Evolutionary conservation across 64 coral and sea anemone genomes (phyloP).

Genomic region (Stylophora pistillata): DNA sequence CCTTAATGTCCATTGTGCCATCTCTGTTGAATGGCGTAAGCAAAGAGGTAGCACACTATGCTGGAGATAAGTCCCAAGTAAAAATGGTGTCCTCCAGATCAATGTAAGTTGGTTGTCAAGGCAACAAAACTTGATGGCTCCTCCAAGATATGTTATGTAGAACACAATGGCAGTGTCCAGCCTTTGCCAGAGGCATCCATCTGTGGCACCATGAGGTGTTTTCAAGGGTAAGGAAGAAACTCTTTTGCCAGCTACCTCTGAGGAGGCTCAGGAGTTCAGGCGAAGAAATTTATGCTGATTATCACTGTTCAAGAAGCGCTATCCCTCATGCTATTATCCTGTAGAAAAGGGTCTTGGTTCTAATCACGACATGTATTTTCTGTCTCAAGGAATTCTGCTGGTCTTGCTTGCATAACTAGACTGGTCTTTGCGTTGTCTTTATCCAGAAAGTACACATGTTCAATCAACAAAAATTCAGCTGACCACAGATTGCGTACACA

Average conservation of each 20-base stretch:
- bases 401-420: constrained; percentile 43
- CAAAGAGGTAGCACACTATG: constrained; percentile 19
- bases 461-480: constrained; percentile 37
- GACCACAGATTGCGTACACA: constrained; percentile 9
- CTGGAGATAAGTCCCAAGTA: constrained; percentile 42
- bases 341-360: constrained; percentile 62
- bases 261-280: constrained; percentile 55
- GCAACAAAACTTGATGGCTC: background rate
- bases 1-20: constrained; percentile 69
- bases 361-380: constrained; percentile 39
- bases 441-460: constrained; percentile 2
- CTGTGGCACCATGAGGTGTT: constrained; percentile 70
- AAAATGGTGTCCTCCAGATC: constrained; percentile 64
- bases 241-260: constrained; percentile 79
- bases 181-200: constrained; percentile 59
- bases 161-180: background rate
- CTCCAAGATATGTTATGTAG: background rate
- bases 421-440: too few relatives aligned
- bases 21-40: constrained; percentile 36
- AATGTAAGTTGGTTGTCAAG: constrained; percentile 55
- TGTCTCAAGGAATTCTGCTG: constrained; percentile 68
- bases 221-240: constrained; percentile 69
- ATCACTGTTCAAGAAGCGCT: constrained; percentile 47
- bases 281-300: constrained; percentile 41
- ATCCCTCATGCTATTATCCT: constrained; percentile 55